Conservation (phyloP, 2,113 vertebrate species). For the Burhinus oedicnemus region DNA sequence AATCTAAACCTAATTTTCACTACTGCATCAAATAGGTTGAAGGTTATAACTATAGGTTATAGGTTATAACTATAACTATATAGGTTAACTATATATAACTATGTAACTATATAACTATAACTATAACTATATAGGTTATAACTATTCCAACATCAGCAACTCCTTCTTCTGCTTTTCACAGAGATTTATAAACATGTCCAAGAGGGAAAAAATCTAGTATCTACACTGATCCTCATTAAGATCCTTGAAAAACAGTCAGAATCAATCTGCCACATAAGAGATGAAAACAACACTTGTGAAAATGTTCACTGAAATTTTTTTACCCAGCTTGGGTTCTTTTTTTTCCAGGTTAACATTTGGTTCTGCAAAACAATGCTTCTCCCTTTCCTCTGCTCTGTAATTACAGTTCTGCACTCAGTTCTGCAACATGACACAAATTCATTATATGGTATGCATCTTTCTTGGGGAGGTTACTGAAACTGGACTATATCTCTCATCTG, state of each 20-base stretch:
- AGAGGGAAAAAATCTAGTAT: background rate
- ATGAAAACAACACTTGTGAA: background rate
- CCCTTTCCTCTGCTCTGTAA: background rate
- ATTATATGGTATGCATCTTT: fast-evolving
- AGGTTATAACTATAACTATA: too few relatives aligned
- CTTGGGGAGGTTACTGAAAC: background rate
- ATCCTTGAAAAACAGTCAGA: background rate
- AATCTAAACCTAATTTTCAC: background rate
- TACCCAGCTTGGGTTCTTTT: background rate
- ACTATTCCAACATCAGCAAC: background rate
- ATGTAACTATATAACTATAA: too few relatives aligned
- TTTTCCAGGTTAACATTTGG: background rate
- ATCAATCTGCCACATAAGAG: background rate
- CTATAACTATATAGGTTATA: too few relatives aligned
- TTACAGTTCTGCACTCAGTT: background rate
- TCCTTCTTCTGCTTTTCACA: background rate
- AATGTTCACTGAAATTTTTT: background rate
- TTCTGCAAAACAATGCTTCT: background rate
- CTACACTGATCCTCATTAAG: background rate
- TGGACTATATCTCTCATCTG: fast-evolving
- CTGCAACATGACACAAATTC: background rate
- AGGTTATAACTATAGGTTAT: too few relatives aligned
- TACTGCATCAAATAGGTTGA: background rate
- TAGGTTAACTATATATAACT: too few relatives aligned
- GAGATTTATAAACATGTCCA: background rate